phyloP scores from a whole-genome alignment of 2,888 invertebrate genomes.

The Coelinius sp. region DNA sequence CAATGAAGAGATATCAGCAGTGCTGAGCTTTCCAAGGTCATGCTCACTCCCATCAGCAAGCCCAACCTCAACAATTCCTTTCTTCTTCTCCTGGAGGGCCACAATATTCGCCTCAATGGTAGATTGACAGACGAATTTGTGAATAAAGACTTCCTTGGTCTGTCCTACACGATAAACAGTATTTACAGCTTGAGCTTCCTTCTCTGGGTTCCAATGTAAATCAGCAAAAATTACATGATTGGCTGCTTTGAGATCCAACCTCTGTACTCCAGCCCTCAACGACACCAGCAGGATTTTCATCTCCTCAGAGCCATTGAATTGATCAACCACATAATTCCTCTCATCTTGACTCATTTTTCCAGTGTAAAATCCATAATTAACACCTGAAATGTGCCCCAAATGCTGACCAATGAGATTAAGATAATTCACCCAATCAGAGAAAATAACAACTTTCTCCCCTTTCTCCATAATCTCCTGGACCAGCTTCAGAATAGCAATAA shows the following conservation, averaged over 20 bases:
- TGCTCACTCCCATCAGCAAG: constrained; percentile 81
- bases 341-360: constrained; percentile 80
- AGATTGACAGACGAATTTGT: constrained; percentile 84
- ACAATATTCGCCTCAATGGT: constrained; percentile 92
- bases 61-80: constrained; percentile 82
- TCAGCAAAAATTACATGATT: constrained; percentile 93
- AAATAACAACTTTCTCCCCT: too few relatives aligned
- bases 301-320: too few relatives aligned
- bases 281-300: constrained; percentile 88
- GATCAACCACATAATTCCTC: constrained; percentile 70
- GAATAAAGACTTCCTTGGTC: constrained; percentile 77
- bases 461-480: too few relatives aligned
- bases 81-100: constrained; percentile 81
- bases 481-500: too few relatives aligned
- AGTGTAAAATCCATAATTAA: too few relatives aligned
- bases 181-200: constrained; percentile 96
- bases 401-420: too few relatives aligned
- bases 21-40: too few relatives aligned
- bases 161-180: constrained; percentile 94
- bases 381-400: too few relatives aligned
- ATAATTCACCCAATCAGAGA: too few relatives aligned
- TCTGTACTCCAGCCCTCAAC: constrained; percentile 94
- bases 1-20: too few relatives aligned
- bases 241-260: constrained; percentile 93
- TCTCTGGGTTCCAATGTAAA: constrained; percentile 97